phyloP scores from a whole-genome alignment of 2,888 invertebrate species.

The Napeogenes sylphis region DNA sequence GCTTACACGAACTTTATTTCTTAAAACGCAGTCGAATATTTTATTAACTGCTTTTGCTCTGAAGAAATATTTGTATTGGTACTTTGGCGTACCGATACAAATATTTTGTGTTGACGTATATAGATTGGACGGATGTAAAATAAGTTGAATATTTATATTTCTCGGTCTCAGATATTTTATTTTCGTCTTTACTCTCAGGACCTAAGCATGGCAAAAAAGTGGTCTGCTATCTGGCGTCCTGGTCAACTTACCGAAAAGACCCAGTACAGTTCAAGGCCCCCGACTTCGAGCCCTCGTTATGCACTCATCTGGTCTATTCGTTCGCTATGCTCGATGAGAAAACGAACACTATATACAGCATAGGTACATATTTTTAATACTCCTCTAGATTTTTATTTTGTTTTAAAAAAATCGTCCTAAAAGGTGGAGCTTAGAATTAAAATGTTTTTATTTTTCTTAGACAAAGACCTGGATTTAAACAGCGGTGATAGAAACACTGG shows the following conservation, averaged over 20 bases:
- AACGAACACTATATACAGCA: conserved; percentile 80
- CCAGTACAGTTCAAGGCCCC: conserved; percentile 81
- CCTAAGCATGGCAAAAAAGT: conserved; percentile 63
- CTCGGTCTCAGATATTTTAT: not conserved
- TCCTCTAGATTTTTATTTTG: not conserved
- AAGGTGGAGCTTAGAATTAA: too few relatives aligned
- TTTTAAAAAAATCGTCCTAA: not conserved
- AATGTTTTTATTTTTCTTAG: not conserved
- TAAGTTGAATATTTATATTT: not conserved
- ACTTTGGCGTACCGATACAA: too few relatives aligned
- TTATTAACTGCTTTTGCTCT: too few relatives aligned
- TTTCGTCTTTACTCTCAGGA: conserved; percentile 4
- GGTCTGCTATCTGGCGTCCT: conserved; percentile 87
- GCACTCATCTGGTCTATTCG: conserved; percentile 89
- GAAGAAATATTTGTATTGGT: too few relatives aligned
- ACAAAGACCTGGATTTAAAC: not conserved
- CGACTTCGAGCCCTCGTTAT: conserved; percentile 83
- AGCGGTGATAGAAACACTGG: not conserved
- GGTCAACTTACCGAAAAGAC: conserved; percentile 84
- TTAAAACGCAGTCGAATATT: too few relatives aligned
- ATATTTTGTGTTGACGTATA: too few relatives aligned
- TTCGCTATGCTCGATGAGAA: conserved; percentile 85
- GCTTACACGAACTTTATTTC: too few relatives aligned
- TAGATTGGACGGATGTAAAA: not conserved
- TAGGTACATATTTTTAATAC: conserved; percentile 62